Percentiles rank a stretch among this genome's conserved stretches.
Conservation (phyloP, 2,113 vertebrate genomes). For the Lipotes vexillifer region DNA sequence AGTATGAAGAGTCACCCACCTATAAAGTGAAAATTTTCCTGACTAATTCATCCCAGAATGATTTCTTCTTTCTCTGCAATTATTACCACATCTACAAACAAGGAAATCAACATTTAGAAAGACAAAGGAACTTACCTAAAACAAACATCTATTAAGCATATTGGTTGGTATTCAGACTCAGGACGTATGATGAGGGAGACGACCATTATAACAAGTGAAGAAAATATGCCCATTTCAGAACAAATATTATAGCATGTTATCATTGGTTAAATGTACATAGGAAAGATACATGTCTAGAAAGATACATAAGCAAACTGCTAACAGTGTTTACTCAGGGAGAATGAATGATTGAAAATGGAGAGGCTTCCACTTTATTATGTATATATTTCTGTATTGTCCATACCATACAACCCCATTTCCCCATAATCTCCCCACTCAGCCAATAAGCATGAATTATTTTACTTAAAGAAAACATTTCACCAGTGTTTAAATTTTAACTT, state of each 20-base stretch:
- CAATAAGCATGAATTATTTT: neutral
- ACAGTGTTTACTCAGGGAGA: neutral
- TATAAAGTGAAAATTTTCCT: neutral
- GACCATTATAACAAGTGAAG: neutral
- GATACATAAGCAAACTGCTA: neutral
- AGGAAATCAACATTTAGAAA: neutral
- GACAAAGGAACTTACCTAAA: neutral
- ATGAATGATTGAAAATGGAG: neutral
- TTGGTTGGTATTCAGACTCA: neutral
- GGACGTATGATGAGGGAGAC: neutral
- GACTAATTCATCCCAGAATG: neutral
- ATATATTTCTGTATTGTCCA: neutral
- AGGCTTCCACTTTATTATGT: neutral
- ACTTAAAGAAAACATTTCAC: neutral
- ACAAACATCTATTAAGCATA: neutral
- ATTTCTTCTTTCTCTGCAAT: neutral
- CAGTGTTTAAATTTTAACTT: neutral
- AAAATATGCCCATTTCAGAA: neutral
- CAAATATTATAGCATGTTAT: neutral
- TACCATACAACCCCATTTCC: fast-evolving
- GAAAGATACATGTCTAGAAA: neutral
- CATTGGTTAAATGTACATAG: neutral
- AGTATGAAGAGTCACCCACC: neutral
- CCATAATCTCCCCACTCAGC: neutral
- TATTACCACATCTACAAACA: neutral